A percentile compares a stretch with the other conserved stretches of the same genome.
These are phyloP conservation scores for Drosophila orosa DNA, from an alignment of 1,140 invertebrate species.

Conservation along the genomic window DNA sequence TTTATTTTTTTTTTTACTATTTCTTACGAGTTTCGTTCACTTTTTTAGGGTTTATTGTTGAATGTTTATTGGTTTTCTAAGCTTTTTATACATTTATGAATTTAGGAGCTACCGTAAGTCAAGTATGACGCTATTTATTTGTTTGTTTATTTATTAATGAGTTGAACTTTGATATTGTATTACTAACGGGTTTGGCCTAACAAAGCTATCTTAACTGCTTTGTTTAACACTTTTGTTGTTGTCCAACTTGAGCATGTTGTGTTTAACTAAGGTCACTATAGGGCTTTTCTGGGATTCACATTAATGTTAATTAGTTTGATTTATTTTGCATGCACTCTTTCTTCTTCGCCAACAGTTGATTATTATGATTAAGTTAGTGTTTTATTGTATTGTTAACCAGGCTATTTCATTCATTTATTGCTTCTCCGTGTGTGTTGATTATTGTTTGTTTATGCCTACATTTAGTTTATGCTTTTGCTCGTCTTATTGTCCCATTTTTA, in stretches of 20 bases:
- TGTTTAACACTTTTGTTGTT: not conserved
- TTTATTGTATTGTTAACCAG: conserved; percentile 15
- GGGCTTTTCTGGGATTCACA: not conserved
- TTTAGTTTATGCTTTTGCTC: not conserved
- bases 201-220: not conserved
- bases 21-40: not conserved
- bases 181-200: not conserved
- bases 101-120: not conserved
- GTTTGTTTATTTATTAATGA: conserved; percentile 1
- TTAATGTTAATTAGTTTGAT: conserved; percentile 4
- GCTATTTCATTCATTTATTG: conserved; percentile 13
- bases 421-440: conserved; percentile 5
- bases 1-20: not conserved
- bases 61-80: not conserved
- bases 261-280: conserved; percentile 6
- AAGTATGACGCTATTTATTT: conserved; percentile 8
- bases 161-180: conserved; percentile 9
- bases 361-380: not conserved
- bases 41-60: not conserved
- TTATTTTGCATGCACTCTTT: conserved; percentile 1
- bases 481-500: conserved; percentile 1
- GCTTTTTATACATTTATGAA: not conserved
- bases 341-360: not conserved
- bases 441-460: conserved; percentile 1
- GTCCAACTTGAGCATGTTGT: conserved; percentile 9